Conservation (phyloP, 2,113 vertebrate species). For the Erpornis zantholeuca region DNA sequence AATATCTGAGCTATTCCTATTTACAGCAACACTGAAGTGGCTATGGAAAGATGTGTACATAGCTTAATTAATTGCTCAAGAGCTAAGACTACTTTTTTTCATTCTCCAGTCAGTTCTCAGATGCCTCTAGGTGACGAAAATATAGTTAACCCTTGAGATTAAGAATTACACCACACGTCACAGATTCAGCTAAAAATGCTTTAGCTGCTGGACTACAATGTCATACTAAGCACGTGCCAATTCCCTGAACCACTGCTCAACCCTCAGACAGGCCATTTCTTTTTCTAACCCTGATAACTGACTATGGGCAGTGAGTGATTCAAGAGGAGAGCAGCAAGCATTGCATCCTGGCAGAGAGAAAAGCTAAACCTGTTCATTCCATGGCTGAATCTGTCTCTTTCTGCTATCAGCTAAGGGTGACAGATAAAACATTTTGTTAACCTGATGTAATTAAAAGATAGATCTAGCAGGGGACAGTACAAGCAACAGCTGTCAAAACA, state of each 20-base stretch:
- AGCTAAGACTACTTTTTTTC: neutral
- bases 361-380: neutral
- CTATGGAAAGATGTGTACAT: neutral
- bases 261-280: neutral
- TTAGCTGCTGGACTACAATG: neutral
- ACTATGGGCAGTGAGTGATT: neutral
- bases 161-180: neutral
- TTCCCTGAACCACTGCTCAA: neutral
- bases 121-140: neutral
- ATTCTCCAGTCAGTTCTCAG: neutral
- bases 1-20: neutral
- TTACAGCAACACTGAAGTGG: neutral
- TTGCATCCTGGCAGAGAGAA: neutral
- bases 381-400: neutral
- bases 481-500: constrained; percentile 52
- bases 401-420: constrained; percentile 6
- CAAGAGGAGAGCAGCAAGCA: neutral
- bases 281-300: neutral
- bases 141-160: neutral
- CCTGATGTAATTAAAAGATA: constrained; percentile 58
- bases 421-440: constrained; percentile 35
- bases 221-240: neutral
- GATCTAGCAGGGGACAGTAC: neutral
- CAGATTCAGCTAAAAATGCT: neutral
- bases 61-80: neutral